These are phyloP conservation scores for Himalopsyche phryganea DNA, from an alignment of 1,140 invertebrate species.

Conservation along the genomic window DNA sequence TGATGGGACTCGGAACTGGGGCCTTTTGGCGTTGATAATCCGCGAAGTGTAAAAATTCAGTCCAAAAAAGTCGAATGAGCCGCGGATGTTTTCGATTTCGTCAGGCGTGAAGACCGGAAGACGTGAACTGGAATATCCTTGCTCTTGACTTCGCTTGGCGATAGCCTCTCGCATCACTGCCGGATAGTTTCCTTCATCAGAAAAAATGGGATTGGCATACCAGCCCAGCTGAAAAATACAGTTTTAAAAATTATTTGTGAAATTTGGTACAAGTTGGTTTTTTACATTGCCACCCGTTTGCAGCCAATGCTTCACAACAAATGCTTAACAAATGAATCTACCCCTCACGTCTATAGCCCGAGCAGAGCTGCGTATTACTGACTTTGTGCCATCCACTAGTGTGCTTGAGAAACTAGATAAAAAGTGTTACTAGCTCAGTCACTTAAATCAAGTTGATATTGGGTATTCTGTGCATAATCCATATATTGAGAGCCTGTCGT, in stretches of 20 bases:
- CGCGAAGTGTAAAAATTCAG: slow-evolving; percentile 52
- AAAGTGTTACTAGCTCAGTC: no score
- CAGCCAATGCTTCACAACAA: no score
- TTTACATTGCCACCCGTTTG: no score
- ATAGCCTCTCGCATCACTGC: slow-evolving; percentile 40
- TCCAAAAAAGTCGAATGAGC: slow-evolving; percentile 58
- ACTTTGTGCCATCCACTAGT: no score
- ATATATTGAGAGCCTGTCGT: no score
- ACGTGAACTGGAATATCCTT: slow-evolving; percentile 45
- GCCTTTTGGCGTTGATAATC: background rate
- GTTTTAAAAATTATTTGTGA: slow-evolving; percentile 17
- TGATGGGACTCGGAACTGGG: background rate
- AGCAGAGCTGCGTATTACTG: no score
- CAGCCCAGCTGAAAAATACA: slow-evolving; percentile 52
- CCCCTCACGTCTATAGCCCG: no score
- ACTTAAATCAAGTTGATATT: no score
- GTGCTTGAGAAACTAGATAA: no score
- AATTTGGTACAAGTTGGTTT: slow-evolving; percentile 1
- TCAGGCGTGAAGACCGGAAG: slow-evolving; percentile 44
- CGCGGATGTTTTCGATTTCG: slow-evolving; percentile 52
- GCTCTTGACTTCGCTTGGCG: slow-evolving; percentile 42
- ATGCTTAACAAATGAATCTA: no score
- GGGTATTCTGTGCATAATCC: no score
- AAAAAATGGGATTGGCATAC: slow-evolving; percentile 56
- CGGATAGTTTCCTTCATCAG: slow-evolving; percentile 46